Evolutionary conservation across 2,888 invertebrate species (phyloP).

Genomic region (Andrena haemorrhoa): DNA sequence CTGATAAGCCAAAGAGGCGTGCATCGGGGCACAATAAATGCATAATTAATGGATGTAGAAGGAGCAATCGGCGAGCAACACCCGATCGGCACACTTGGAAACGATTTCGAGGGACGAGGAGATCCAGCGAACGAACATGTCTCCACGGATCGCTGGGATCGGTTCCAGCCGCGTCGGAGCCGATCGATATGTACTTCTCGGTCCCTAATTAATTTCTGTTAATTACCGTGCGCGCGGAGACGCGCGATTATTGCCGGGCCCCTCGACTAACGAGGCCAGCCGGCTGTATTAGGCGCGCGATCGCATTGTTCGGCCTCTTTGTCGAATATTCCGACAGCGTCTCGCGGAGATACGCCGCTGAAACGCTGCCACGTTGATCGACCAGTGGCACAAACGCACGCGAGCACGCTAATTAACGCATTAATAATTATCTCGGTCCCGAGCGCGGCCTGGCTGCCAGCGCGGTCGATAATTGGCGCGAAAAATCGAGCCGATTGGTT

Average conservation of each 20-base stretch:
- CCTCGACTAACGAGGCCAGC: slow-evolving; percentile 41
- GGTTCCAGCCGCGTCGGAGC: slow-evolving; percentile 56
- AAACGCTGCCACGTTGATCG: slow-evolving; percentile 15
- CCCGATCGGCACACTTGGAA: slow-evolving; percentile 18
- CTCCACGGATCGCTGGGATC: slow-evolving; percentile 18
- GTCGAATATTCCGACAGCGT: slow-evolving; percentile 34
- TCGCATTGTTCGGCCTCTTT: slow-evolving; percentile 48
- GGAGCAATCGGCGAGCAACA: slow-evolving; percentile 5
- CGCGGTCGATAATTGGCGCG: slow-evolving; percentile 34
- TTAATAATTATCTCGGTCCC: slow-evolving; percentile 42
- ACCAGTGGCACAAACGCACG: slow-evolving; percentile 27
- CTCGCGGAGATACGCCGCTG: slow-evolving; percentile 14
- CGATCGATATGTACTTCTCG: slow-evolving; percentile 71
- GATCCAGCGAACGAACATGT: not conserved
- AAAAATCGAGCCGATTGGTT: slow-evolving; percentile 33
- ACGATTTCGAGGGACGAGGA: not conserved
- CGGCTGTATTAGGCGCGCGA: slow-evolving; percentile 32
- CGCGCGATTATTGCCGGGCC: slow-evolving; percentile 37
- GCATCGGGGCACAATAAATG: not conserved
- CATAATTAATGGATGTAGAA: not conserved
- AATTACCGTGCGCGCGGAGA: slow-evolving; percentile 73
- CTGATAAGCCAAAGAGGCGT: too few relatives aligned
- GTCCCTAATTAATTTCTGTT: slow-evolving; percentile 80
- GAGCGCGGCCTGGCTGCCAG: not conserved
- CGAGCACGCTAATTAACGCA: slow-evolving; percentile 53